Percentiles rank a stretch among this genome's conserved stretches.
Conservation (phyloP, 2,888 invertebrate genomes). For the Julus scanicus region DNA sequence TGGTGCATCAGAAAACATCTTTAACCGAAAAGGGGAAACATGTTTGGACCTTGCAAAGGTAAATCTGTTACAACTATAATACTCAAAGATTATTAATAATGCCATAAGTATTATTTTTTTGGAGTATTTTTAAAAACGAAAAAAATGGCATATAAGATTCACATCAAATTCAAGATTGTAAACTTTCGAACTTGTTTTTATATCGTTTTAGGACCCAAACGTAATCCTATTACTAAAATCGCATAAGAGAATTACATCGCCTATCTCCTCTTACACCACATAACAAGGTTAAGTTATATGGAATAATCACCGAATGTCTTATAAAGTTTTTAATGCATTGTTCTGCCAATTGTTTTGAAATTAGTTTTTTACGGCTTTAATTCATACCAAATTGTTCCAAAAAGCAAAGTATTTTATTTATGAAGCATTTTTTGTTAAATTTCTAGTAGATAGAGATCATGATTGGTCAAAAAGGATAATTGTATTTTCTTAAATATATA, state of each 20-base stretch:
- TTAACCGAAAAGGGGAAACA: not conserved
- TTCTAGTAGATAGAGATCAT: too few species aligned
- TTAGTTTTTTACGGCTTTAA: too few species aligned
- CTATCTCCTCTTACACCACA: not conserved
- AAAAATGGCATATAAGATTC: not conserved
- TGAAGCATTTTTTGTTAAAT: too few species aligned
- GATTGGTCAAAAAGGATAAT: too few species aligned
- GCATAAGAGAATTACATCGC: not conserved
- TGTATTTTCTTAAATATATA: too few species aligned
- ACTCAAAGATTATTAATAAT: not conserved
- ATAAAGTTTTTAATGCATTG: too few species aligned
- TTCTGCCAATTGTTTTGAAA: too few species aligned
- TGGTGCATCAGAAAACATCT: not conserved
- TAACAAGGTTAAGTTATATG: not conserved
- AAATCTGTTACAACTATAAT: not conserved
- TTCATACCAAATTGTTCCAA: too few species aligned
- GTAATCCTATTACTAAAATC: slow-evolving; percentile 15
- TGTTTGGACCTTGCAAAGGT: slow-evolving; percentile 6
- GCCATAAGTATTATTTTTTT: not conserved
- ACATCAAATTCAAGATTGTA: not conserved
- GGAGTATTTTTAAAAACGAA: too few species aligned
- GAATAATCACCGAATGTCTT: too few species aligned
- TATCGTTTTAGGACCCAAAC: not conserved
- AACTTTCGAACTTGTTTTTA: not conserved
- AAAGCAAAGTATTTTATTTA: too few species aligned